These are phyloP conservation scores for Paradisaea rubra DNA, from an alignment of 2,113 vertebrate species.

Conservation along the genomic window DNA sequence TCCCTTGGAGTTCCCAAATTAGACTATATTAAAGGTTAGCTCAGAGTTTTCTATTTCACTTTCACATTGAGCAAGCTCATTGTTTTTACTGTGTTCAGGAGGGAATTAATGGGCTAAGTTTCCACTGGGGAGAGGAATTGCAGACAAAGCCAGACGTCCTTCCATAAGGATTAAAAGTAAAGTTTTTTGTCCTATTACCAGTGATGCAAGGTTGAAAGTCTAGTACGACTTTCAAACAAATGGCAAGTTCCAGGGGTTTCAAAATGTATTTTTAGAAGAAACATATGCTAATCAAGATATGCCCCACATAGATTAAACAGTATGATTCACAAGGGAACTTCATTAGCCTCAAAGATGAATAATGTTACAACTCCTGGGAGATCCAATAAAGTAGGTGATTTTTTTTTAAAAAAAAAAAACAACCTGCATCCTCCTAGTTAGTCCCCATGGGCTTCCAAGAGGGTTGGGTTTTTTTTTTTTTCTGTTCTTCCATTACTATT, in stretches of 20 bases:
- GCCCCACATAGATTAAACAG: conserved; percentile 27
- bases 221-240: not conserved
- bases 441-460: not conserved
- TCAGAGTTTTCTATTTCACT: not conserved
- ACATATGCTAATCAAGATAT: conserved; percentile 55
- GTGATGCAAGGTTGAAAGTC: not conserved
- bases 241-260: not conserved
- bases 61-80: not conserved
- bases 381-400: not conserved
- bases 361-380: not conserved
- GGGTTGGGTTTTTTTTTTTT: not conserved
- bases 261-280: conserved; percentile 52
- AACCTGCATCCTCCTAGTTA: not conserved
- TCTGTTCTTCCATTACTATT: not conserved
- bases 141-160: not conserved
- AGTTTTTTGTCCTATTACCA: conserved; percentile 20
- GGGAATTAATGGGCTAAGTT: not conserved
- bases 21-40: not conserved
- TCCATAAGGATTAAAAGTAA: not conserved
- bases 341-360: not conserved
- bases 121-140: not conserved
- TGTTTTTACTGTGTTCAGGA: not conserved
- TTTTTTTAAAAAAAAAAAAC: too few relatives aligned
- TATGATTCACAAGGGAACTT: conserved; percentile 41
- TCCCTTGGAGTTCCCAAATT: not conserved